Evolutionary conservation across 1,140 invertebrate species (phyloP).

Genomic region (Zaprionus tsacasi): DNA sequence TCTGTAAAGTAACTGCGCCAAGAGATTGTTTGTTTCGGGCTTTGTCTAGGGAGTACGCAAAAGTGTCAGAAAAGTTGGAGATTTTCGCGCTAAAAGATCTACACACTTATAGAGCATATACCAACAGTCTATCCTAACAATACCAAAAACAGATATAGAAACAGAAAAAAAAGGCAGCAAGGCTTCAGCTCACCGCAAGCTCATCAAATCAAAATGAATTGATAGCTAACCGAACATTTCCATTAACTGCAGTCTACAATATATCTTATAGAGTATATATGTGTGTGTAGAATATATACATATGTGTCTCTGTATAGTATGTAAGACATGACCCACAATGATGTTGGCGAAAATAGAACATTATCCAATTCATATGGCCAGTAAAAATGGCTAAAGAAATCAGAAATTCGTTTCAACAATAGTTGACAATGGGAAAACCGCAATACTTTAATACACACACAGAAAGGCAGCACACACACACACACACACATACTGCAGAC

Average conservation of each 20-base stretch:
- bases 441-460: constrained; percentile 60
- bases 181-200: not conserved
- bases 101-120: not conserved
- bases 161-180: not conserved
- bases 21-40: not conserved
- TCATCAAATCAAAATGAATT: not conserved
- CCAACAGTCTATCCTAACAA: too few relatives aligned
- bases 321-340: not conserved
- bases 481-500: not conserved
- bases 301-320: not conserved
- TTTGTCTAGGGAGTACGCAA: not conserved
- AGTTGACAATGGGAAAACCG: constrained; percentile 65
- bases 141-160: not conserved
- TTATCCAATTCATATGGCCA: constrained; percentile 19
- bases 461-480: constrained; percentile 18
- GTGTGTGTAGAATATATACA: not conserved
- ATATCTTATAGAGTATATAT: not conserved
- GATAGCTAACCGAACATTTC: not conserved
- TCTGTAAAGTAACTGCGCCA: not conserved
- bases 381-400: constrained; percentile 38
- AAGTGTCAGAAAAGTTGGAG: not conserved
- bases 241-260: not conserved
- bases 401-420: constrained; percentile 64
- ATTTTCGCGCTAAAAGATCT: not conserved
- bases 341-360: constrained; percentile 10